Percentiles rank a stretch among this genome's conserved stretches.
Conservation (phyloP, 2,797 vertebrate species). For the Sebastolobus altivelis region DNA sequence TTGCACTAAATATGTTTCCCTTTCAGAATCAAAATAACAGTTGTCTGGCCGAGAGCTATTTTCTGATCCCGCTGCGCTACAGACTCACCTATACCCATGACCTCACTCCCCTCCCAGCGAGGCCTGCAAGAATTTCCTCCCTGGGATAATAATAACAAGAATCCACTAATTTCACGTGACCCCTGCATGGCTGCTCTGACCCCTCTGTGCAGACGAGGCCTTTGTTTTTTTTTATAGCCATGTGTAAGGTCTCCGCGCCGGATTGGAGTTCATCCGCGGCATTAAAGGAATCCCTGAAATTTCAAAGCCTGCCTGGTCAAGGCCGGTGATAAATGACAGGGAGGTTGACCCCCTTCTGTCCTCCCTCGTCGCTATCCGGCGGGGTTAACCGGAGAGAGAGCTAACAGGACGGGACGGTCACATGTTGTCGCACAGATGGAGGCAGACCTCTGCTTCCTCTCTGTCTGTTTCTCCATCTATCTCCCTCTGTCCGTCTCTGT, state of each 20-base stretch:
- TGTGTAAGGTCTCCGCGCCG: slow-evolving; percentile 38
- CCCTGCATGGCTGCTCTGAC: slow-evolving; percentile 64
- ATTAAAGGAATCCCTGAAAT: slow-evolving; percentile 68
- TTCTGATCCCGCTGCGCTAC: slow-evolving; percentile 60
- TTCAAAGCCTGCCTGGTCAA: slow-evolving; percentile 70
- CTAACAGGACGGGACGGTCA: slow-evolving; percentile 71
- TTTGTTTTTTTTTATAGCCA: slow-evolving; percentile 62
- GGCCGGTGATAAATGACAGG: slow-evolving; percentile 72
- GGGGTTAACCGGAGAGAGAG: slow-evolving; percentile 61
- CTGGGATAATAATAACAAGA: slow-evolving; percentile 77
- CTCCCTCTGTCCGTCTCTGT: slow-evolving; percentile 47
- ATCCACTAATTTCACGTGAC: slow-evolving; percentile 76
- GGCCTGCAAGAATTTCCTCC: slow-evolving; percentile 76
- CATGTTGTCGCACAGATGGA: slow-evolving; percentile 81
- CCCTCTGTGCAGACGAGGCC: slow-evolving; percentile 49
- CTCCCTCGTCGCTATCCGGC: slow-evolving; percentile 35
- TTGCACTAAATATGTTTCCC: slow-evolving; percentile 68
- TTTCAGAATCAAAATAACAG: slow-evolving; percentile 70
- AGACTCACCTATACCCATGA: slow-evolving; percentile 68
- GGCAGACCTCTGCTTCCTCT: slow-evolving; percentile 82
- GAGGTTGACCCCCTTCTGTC: slow-evolving; percentile 56
- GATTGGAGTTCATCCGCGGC: slow-evolving; percentile 44
- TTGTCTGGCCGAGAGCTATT: slow-evolving; percentile 70
- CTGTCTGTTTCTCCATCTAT: slow-evolving; percentile 55
- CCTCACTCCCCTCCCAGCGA: slow-evolving; percentile 39